These are phyloP conservation scores for Riparia riparia DNA, from an alignment of 2,113 vertebrate genomes.

Conservation along the genomic window DNA sequence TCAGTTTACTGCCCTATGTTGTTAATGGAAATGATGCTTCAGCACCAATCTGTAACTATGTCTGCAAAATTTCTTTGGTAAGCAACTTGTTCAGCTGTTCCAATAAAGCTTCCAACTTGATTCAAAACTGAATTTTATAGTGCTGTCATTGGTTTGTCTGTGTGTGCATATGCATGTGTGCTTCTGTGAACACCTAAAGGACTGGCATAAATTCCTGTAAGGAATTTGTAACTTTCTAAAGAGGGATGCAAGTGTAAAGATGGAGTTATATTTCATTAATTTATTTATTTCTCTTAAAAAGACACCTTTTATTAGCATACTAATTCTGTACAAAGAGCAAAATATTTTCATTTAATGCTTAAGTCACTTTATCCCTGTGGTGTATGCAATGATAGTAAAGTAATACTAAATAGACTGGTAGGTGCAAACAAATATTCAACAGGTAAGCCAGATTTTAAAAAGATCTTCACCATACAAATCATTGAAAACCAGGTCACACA, in stretches of 20 bases:
- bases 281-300: background rate
- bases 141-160: background rate
- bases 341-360: background rate
- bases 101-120: background rate
- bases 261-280: background rate
- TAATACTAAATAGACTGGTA: background rate
- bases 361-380: background rate
- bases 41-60: background rate
- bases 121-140: background rate
- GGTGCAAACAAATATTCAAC: background rate
- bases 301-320: background rate
- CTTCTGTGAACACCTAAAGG: background rate
- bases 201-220: background rate
- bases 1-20: background rate
- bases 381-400: background rate
- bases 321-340: background rate
- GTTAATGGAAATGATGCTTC: background rate
- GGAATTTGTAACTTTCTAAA: background rate
- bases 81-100: background rate
- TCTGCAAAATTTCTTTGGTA: background rate
- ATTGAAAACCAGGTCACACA: background rate
- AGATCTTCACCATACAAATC: background rate
- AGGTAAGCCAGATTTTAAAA: background rate
- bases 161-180: rapidly evolving
- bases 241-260: background rate